Percentiles rank a stretch among this genome's conserved stretches.
Evolutionary conservation across 2,113 vertebrate species (phyloP).

Genomic region (Stigmatopora nigra): DNA sequence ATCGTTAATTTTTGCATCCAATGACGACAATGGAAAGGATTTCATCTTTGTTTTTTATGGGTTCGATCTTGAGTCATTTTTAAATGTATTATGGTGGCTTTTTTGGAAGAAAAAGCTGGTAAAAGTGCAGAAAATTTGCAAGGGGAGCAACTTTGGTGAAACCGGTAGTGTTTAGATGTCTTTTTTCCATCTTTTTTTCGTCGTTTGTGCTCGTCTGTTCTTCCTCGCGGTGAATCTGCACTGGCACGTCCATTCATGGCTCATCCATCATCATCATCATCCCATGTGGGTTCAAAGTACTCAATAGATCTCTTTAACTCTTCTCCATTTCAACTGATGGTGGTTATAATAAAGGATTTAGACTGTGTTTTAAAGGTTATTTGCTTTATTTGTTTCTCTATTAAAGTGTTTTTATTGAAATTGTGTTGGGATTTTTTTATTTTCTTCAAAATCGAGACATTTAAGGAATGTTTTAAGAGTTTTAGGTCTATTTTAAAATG

Average conservation of each 20-base stretch:
- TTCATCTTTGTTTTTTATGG: constrained; percentile 11
- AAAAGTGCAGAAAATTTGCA: constrained; percentile 7
- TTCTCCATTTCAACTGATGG: constrained; percentile 66
- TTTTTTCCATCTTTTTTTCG: constrained; percentile 51
- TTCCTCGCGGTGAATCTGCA: constrained; percentile 43
- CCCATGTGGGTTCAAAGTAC: constrained; percentile 55
- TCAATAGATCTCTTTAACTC: constrained; percentile 60
- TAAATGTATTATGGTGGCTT: constrained; percentile 19
- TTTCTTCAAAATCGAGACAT: neutral
- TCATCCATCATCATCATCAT: no score
- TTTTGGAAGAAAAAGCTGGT: constrained; percentile 4
- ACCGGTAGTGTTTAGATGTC: constrained; percentile 59
- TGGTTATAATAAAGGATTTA: constrained; percentile 67
- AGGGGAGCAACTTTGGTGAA: constrained; percentile 64
- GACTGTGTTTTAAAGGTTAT: constrained; percentile 58
- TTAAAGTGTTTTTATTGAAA: constrained; percentile 67
- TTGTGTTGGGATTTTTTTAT: neutral
- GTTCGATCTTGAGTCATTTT: neutral
- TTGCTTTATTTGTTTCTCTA: constrained; percentile 68
- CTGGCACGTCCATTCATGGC: constrained; percentile 39
- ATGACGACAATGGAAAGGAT: constrained; percentile 51
- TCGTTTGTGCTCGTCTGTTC: constrained; percentile 45
- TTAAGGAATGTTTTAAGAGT: neutral
- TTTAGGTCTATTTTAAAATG: neutral
- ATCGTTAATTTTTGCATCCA: constrained; percentile 42